Percentiles rank a stretch among this genome's conserved stretches.
These are phyloP conservation scores for Exaiptasia diaphana DNA, from an alignment of 64 coral and sea anemone genomes.

Conservation along the genomic window DNA sequence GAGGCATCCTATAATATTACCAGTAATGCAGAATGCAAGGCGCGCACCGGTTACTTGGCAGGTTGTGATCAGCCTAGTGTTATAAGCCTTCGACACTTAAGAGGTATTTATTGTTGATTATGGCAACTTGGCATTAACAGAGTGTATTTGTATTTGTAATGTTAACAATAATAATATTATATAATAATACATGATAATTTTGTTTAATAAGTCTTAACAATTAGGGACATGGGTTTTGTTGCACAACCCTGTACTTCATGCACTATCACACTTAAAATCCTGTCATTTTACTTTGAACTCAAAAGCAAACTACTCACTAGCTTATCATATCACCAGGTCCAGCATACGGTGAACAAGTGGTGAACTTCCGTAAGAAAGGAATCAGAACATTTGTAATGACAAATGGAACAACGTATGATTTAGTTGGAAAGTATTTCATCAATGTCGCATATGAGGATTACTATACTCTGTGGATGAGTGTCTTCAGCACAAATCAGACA, in stretches of 20 bases:
- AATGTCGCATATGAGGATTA: constrained; percentile 10
- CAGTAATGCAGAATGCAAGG: constrained; percentile 31
- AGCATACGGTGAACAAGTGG: constrained; percentile 48
- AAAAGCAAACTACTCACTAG: too few species aligned
- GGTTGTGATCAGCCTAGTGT: constrained; percentile 55
- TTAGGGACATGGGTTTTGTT: too few species aligned
- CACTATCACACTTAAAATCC: too few species aligned
- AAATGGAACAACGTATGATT: constrained; percentile 27
- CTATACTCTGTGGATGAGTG: constrained; percentile 56
- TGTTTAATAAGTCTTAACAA: too few species aligned
- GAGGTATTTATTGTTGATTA: not conserved
- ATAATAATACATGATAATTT: too few species aligned
- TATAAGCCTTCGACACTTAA: not conserved
- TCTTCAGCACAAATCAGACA: not conserved
- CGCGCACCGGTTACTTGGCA: constrained; percentile 1
- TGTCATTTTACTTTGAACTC: too few species aligned
- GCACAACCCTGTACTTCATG: too few species aligned
- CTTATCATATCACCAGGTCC: constrained; percentile 30
- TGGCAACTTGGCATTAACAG: too few species aligned
- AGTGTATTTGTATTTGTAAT: too few species aligned
- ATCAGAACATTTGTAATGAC: constrained; percentile 46
- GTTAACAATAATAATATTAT: too few species aligned
- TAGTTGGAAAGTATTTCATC: constrained; percentile 57
- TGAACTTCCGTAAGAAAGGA: not conserved
- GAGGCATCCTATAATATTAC: not conserved